A percentile compares a stretch with the other conserved stretches of the same genome.
These are phyloP conservation scores for Prosapia bicincta DNA, from an alignment of 2,888 invertebrate genomes.

Conservation along the genomic window DNA sequence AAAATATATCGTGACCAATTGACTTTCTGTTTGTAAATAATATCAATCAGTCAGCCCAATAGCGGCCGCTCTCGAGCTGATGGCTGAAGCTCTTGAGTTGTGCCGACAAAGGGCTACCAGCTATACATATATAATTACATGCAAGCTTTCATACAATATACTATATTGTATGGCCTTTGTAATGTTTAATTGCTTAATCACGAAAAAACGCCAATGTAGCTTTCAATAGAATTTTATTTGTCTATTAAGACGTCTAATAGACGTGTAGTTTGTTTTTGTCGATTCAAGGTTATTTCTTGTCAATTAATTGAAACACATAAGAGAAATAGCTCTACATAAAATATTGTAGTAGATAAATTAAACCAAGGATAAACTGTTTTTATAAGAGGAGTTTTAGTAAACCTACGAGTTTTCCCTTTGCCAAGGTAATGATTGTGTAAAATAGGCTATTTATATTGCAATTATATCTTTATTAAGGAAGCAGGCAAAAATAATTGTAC, in stretches of 20 bases:
- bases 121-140: not conserved
- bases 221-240: not conserved
- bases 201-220: not conserved
- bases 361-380: not conserved
- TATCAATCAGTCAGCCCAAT: not conserved
- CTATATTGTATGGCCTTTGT: not conserved
- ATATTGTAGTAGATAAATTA: not conserved
- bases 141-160: not conserved
- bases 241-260: not conserved
- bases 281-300: not conserved
- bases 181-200: not conserved
- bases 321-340: not conserved
- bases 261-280: not conserved
- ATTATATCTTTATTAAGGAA: too few species aligned
- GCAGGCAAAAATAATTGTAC: too few species aligned
- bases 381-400: not conserved
- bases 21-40: not conserved
- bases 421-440: not conserved
- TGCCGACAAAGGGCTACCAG: not conserved
- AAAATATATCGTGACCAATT: not conserved
- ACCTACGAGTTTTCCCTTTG: not conserved
- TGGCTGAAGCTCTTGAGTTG: not conserved
- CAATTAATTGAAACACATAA: not conserved
- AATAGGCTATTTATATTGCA: too few species aligned
- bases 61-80: not conserved